These are phyloP conservation scores for Dyspetes luteomarginatus DNA, from an alignment of 2,888 invertebrate species.

Conservation along the genomic window DNA sequence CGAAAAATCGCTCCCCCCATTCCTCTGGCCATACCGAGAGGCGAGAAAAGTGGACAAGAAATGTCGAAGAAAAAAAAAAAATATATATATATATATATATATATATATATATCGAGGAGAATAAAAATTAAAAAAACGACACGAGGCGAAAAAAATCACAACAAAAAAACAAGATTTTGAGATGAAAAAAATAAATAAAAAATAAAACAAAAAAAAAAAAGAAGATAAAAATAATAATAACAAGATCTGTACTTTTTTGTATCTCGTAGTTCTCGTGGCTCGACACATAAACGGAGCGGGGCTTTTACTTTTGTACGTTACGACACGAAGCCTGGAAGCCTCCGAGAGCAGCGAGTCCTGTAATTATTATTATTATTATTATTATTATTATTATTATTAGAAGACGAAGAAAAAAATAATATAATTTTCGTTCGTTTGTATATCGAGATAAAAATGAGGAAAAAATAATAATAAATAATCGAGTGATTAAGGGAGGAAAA, in stretches of 20 bases:
- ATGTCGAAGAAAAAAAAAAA: constrained; percentile 65
- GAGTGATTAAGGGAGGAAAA: constrained; percentile 25
- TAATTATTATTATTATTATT: constrained; percentile 65
- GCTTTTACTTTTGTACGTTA: constrained; percentile 64
- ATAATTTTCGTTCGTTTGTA: constrained; percentile 60
- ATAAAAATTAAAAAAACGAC: constrained; percentile 66
- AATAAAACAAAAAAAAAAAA: constrained; percentile 39
- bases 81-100: constrained; percentile 15
- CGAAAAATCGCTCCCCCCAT: neutral
- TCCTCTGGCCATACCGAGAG: constrained; percentile 28
- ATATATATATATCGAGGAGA: constrained; percentile 39
- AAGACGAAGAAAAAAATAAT: constrained; percentile 47
- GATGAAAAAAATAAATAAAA: constrained; percentile 66
- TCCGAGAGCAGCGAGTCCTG: constrained; percentile 67
- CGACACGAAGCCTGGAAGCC: constrained; percentile 68
- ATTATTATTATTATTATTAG: constrained; percentile 58
- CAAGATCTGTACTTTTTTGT: constrained; percentile 75
- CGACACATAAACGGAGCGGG: constrained; percentile 48
- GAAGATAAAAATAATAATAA: constrained; percentile 64
- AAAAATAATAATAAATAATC: constrained; percentile 20
- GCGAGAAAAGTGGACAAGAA: constrained; percentile 52
- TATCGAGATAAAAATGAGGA: constrained; percentile 41
- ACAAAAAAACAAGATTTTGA: constrained; percentile 63
- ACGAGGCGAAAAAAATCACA: constrained; percentile 66
- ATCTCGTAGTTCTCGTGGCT: constrained; percentile 67